A percentile compares a stretch with the other conserved stretches of the same genome.
Conservation (phyloP, 2,888 invertebrate genomes). For the Acronicta leporina region DNA sequence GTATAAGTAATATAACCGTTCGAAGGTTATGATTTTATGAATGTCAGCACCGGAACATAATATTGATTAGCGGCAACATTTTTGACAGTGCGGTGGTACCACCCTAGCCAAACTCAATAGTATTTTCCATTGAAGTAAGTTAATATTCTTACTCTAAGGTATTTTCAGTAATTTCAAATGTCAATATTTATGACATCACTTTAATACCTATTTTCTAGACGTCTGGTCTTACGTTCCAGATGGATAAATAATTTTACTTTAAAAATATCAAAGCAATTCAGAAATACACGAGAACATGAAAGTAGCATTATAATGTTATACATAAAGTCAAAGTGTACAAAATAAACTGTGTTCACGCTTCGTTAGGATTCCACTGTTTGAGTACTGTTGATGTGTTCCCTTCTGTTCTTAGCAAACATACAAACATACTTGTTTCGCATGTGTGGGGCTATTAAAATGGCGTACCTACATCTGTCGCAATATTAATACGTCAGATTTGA, state of each 20-base stretch:
- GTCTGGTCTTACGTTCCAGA: too few species aligned
- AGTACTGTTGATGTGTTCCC: slow-evolving; percentile 24
- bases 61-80: too few species aligned
- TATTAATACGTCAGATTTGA: background rate
- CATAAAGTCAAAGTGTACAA: slow-evolving; percentile 31
- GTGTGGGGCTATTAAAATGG: background rate
- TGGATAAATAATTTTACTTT: background rate
- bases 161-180: too few species aligned
- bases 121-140: too few species aligned
- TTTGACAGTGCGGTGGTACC: too few species aligned
- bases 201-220: too few species aligned
- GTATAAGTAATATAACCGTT: too few species aligned
- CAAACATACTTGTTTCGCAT: background rate
- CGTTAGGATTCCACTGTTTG: slow-evolving; percentile 55
- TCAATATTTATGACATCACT: too few species aligned
- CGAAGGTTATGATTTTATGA: too few species aligned
- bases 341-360: slow-evolving; percentile 49
- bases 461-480: background rate
- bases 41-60: too few species aligned
- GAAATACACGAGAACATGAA: slow-evolving; percentile 4
- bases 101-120: too few species aligned
- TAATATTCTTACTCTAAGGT: too few species aligned
- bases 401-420: slow-evolving; percentile 36
- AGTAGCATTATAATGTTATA: slow-evolving; percentile 14
- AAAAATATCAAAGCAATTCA: slow-evolving; percentile 18